These are phyloP conservation scores for Propithecus perrieri DNA, from an alignment of 2,797 vertebrate genomes.

Conservation along the genomic window DNA sequence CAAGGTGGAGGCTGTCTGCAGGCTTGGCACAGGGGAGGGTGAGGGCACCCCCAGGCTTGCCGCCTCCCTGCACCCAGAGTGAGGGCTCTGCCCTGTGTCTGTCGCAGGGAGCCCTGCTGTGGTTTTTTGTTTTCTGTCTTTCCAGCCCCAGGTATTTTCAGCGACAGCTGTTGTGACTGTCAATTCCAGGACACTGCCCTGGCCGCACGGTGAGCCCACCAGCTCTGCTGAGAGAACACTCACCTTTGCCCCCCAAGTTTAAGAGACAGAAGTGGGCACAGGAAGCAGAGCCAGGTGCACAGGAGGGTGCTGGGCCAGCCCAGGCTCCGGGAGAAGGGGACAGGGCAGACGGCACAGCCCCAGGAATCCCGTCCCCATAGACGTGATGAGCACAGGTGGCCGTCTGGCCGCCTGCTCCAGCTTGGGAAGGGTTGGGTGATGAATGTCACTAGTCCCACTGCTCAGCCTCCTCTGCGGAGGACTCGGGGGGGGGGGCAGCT, in stretches of 20 bases:
- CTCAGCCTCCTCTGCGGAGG: neutral
- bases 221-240: neutral
- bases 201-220: rapidly evolving
- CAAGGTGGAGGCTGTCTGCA: neutral
- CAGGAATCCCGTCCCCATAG: neutral
- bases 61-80: neutral
- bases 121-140: no score
- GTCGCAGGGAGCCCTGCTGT: neutral
- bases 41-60: neutral
- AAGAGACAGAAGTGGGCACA: neutral
- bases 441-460: neutral
- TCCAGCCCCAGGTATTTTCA: neutral
- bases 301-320: neutral
- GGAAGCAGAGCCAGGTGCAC: neutral
- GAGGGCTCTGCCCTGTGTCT: neutral
- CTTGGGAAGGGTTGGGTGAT: neutral
- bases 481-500: no score
- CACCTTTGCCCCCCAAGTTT: neutral
- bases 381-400: neutral
- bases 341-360: neutral
- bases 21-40: no score
- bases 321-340: rapidly evolving
- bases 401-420: neutral
- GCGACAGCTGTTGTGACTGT: neutral
- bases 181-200: neutral